These are phyloP conservation scores for Premnoplex brunnescens DNA, from an alignment of 2,797 vertebrate species.

Conservation along the genomic window DNA sequence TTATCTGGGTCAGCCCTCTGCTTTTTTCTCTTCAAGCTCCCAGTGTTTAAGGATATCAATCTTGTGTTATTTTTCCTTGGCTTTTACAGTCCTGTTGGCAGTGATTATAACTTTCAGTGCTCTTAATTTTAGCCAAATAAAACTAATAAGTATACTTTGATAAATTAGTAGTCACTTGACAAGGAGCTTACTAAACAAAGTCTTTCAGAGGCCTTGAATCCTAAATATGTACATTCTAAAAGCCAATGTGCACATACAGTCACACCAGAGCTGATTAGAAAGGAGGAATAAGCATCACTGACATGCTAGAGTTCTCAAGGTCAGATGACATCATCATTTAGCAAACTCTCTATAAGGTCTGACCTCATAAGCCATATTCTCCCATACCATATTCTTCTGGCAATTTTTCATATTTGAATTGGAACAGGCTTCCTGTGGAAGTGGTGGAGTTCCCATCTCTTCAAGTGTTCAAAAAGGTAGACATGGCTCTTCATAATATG, in stretches of 20 bases:
- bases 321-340: neutral
- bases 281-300: neutral
- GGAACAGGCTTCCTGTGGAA: neutral
- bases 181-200: neutral
- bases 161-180: neutral
- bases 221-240: neutral
- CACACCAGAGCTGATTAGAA: neutral
- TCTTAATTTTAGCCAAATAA: neutral
- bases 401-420: neutral
- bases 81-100: neutral
- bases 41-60: neutral
- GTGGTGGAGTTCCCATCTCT: neutral
- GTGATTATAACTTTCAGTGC: neutral
- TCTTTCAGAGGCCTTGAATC: neutral
- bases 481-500: too few relatives aligned
- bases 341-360: neutral
- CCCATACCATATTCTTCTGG: neutral
- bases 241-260: neutral
- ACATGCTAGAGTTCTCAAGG: neutral
- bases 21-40: neutral
- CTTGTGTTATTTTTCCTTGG: neutral
- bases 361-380: neutral
- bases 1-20: neutral
- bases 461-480: neutral
- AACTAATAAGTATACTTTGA: neutral